These are phyloP conservation scores for Potamarius usumacintae DNA, from an alignment of 2,113 vertebrate species.

Conservation along the genomic window DNA sequence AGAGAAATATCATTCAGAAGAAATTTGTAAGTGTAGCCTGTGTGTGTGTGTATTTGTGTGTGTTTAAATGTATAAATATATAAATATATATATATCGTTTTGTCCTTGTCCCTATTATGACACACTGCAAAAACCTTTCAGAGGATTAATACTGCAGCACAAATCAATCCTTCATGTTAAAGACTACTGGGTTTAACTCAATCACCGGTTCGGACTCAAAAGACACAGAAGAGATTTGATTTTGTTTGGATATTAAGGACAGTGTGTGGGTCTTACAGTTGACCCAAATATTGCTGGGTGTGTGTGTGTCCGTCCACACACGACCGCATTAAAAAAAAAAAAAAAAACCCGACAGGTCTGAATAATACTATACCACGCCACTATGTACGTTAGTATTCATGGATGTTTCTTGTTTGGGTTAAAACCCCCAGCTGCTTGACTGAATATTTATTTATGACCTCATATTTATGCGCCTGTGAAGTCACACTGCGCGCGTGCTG, in stretches of 20 bases:
- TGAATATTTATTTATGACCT: background rate
- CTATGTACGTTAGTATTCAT: background rate
- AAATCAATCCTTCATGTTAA: background rate
- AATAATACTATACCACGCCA: no score
- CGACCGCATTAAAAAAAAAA: background rate
- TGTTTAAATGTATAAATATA: background rate
- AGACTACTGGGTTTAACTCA: no score
- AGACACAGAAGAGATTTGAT: background rate
- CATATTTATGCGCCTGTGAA: background rate
- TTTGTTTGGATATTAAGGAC: slow-evolving; percentile 37
- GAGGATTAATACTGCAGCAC: slow-evolving; percentile 9
- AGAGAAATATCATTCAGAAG: slow-evolving; percentile 99
- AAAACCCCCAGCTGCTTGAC: background rate
- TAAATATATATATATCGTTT: background rate
- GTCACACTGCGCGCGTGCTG: slow-evolving; percentile 32
- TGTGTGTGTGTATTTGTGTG: background rate
- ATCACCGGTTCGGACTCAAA: background rate
- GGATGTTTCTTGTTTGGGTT: background rate
- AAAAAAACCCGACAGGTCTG: no score
- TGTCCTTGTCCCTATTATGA: slow-evolving; percentile 29
- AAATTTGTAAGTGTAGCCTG: slow-evolving; percentile 90
- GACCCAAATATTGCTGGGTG: slow-evolving; percentile 53
- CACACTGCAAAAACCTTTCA: background rate
- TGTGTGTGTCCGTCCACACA: background rate
- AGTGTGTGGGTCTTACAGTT: slow-evolving; percentile 39